Base-by-base conservation (phyloP, 2,888 invertebrate genomes). In the Abrostola tripartita region DNA sequence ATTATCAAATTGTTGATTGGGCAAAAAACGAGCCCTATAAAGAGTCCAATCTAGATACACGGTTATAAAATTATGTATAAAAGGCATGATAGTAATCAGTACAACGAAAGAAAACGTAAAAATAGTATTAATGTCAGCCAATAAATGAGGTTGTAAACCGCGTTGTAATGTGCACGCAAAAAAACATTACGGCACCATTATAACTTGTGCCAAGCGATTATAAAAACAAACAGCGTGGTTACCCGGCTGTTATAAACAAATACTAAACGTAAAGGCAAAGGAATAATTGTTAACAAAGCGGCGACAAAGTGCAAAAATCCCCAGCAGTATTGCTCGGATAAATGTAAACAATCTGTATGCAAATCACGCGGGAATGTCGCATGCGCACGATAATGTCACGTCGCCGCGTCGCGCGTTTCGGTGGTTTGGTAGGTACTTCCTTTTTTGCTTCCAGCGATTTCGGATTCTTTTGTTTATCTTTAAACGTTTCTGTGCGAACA, bases 261-360 rank as follows among this genome's bases (percentile, higher is more conserved):
- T 76, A 70, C 67, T 70, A 68, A 74, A 69, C 68, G 51, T 65
- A 68, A 76, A 70, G 72, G 68, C 61, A 70, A 24, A 62, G 64
- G 63, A 77, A 74, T 79, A 83, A 82, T 83, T 82, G 81, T 81
- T 76, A 68, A 71, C 68, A 66, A 68, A 70, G 68, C 65, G 74
- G 71, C 67, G 65, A 63, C 71, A 70, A 78, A 82, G 81, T 82
- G 81, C 82, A 83, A 81, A 85, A 82, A 81, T 77, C 74, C 73
- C 67, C 40, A 67, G 72, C 81, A 65, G 72, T 74, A 76, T 73
- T 81, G 73, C 69, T 68, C 63, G 76, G 76, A 79, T 82, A 84
- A 84, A 86, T 87, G 88, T 86, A 83, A 85, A 88, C 87, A 87
- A 90, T 90, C 86, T 88, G 86, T 87, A 91, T 91, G 91, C 87